phyloP scores from a whole-genome alignment of 2,113 vertebrate genomes.

The Motacilla tschutschensis region DNA sequence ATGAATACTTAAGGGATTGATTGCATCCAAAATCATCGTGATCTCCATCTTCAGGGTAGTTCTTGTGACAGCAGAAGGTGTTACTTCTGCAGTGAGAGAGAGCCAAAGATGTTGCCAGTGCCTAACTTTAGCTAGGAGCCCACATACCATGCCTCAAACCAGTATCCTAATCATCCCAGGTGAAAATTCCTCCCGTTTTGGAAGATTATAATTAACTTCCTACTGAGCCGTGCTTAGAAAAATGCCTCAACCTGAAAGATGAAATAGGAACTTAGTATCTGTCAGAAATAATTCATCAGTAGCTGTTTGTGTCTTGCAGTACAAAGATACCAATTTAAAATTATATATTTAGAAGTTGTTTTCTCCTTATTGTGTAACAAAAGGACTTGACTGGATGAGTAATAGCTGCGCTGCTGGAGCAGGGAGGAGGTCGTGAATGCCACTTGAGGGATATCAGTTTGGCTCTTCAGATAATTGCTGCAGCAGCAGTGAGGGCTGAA shows the following conservation, averaged over 20 bases:
- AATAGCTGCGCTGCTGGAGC: not conserved
- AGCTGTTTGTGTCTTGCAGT: slow-evolving; percentile 38
- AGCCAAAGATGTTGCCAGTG: slow-evolving; percentile 16
- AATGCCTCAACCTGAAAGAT: slow-evolving; percentile 32
- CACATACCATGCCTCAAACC: slow-evolving; percentile 8
- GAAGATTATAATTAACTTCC: slow-evolving; percentile 42
- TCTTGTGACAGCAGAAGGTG: slow-evolving; percentile 40
- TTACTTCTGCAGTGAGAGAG: slow-evolving; percentile 19
- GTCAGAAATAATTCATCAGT: slow-evolving; percentile 19
- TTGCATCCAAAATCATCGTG: not conserved
- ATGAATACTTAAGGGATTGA: not conserved
- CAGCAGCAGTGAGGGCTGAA: not conserved
- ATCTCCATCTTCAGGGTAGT: slow-evolving; percentile 6
- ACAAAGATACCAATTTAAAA: slow-evolving; percentile 10
- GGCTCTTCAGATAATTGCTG: not conserved
- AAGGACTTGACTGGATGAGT: slow-evolving; percentile 34
- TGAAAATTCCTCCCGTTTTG: slow-evolving; percentile 31
- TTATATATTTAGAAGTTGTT: slow-evolving; percentile 31
- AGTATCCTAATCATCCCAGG: slow-evolving; percentile 42
- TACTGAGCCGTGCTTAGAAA: slow-evolving; percentile 34
- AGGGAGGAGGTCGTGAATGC: not conserved
- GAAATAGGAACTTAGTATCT: slow-evolving; percentile 10
- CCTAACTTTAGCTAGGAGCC: slow-evolving; percentile 41
- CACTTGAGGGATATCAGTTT: not conserved
- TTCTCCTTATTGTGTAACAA: slow-evolving; percentile 21